phyloP scores from a whole-genome alignment of 2,888 invertebrate genomes.

The Dynastes tityus region DNA sequence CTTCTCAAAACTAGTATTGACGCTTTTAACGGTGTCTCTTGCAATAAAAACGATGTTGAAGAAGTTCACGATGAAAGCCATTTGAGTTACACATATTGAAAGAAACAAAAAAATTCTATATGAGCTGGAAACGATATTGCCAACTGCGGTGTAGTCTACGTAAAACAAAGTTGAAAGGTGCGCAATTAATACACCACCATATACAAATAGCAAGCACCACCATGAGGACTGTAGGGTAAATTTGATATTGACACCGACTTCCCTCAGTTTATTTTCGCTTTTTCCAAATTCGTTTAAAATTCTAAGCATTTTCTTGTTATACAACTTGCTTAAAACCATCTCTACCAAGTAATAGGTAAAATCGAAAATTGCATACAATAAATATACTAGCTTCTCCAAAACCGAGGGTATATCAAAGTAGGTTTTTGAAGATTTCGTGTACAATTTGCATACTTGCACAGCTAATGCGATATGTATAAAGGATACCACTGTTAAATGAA shows the following conservation, averaged over 20 bases:
- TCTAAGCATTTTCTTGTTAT: background rate
- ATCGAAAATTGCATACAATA: background rate
- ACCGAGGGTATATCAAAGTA: background rate
- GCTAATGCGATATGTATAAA: background rate
- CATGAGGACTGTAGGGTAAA: background rate
- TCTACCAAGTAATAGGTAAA: background rate
- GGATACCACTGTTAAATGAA: background rate
- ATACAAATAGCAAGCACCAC: background rate
- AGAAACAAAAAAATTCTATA: background rate
- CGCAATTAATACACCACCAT: background rate
- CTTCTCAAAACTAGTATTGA: background rate
- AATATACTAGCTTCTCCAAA: background rate
- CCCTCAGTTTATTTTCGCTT: background rate
- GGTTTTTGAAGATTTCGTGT: background rate
- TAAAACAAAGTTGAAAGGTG: background rate
- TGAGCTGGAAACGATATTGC: background rate
- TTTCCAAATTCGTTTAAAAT: background rate
- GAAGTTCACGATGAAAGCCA: background rate
- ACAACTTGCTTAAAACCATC: background rate
- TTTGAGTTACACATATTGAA: background rate
- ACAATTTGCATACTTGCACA: background rate
- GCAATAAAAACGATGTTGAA: background rate
- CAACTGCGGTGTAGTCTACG: conserved; percentile 3
- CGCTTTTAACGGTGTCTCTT: background rate
- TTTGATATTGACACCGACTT: background rate